A percentile compares a stretch with the other conserved stretches of the same genome.
These are phyloP conservation scores for Mus minutoides DNA, from an alignment of 2,797 vertebrate genomes.

Conservation along the genomic window DNA sequence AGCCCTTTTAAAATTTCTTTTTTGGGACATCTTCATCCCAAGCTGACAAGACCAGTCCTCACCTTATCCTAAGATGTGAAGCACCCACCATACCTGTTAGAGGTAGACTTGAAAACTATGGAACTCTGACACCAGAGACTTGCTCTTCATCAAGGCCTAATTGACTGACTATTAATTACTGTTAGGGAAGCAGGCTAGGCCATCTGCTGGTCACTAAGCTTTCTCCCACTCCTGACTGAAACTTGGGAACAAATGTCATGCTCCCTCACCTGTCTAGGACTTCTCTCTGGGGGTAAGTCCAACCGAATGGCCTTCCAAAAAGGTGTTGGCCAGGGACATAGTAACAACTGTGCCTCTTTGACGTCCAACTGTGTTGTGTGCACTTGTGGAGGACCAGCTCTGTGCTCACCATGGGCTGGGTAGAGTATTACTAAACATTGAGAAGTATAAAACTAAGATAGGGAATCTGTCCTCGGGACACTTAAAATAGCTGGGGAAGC, in stretches of 20 bases:
- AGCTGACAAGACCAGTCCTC: not conserved
- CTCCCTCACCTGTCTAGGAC: not conserved
- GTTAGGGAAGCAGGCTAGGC: not conserved
- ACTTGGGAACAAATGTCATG: not conserved
- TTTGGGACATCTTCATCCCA: not conserved
- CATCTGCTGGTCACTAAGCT: not conserved
- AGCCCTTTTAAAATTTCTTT: not conserved
- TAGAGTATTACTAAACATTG: not conserved
- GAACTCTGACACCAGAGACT: not conserved
- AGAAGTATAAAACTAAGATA: slow-evolving; percentile 7
- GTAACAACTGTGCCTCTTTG: not conserved
- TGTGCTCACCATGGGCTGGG: not conserved
- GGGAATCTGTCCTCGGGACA: not conserved
- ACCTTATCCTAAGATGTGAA: not conserved
- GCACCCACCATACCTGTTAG: not conserved
- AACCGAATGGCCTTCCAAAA: not conserved
- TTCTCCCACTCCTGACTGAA: not conserved
- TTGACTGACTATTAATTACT: not conserved
- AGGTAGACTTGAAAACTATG: not conserved
- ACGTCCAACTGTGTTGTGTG: not conserved
- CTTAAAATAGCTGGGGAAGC: not conserved
- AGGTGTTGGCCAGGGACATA: not conserved
- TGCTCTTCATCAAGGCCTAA: not conserved
- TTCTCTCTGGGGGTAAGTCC: not conserved
- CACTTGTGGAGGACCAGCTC: not conserved